Conservation (phyloP, 1,140 invertebrate genomes). For the Acromyrmex echinatior region DNA sequence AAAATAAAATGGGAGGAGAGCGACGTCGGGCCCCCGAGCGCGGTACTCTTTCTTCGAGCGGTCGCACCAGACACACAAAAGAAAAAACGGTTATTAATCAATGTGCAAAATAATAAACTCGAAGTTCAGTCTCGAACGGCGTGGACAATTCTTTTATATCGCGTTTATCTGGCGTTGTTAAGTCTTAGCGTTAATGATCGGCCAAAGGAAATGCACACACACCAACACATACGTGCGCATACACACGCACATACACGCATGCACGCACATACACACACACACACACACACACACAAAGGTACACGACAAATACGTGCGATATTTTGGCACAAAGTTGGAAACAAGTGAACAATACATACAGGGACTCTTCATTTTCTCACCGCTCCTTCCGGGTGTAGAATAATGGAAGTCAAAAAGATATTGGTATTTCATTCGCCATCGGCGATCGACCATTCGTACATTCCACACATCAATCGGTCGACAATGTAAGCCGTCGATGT, state of each 20-base stretch:
- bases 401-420: conserved; percentile 16
- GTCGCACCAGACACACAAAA: conserved; percentile 37
- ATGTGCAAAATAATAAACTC: conserved; percentile 35
- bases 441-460: conserved; percentile 11
- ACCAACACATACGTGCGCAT: conserved; percentile 47
- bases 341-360: not conserved
- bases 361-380: conserved; percentile 37
- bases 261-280: conserved; percentile 66
- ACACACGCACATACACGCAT: conserved; percentile 12
- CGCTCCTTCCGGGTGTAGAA: conserved; percentile 33
- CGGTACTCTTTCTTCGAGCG: conserved; percentile 45
- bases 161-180: conserved; percentile 74
- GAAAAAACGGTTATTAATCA: not conserved
- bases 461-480: conserved; percentile 1
- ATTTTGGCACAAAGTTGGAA: not conserved
- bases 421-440: not conserved
- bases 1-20: conserved; percentile 28
- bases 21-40: conserved; percentile 40
- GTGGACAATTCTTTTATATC: conserved; percentile 75
- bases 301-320: not conserved
- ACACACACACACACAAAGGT: not conserved
- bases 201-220: conserved; percentile 75
- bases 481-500: not conserved
- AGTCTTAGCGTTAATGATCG: conserved; percentile 72
- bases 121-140: conserved; percentile 59